phyloP scores from a whole-genome alignment of 35 echinoderm and acorn worm genomes.

The Lytechinus pictus region DNA sequence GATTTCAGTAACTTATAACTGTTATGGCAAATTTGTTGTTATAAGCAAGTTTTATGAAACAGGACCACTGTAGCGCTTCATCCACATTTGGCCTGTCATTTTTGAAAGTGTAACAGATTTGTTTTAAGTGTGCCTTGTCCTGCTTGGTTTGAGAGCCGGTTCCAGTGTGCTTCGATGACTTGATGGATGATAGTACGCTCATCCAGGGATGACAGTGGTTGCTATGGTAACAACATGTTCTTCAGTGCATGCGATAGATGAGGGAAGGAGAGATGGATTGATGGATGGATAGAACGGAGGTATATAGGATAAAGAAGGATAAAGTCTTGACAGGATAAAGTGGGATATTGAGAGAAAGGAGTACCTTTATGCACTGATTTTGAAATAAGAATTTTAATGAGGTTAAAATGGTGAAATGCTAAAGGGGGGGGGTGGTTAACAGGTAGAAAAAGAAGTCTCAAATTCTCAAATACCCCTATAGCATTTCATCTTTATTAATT shows the following conservation, averaged over 20 bases:
- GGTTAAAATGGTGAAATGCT: background rate
- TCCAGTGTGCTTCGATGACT: background rate
- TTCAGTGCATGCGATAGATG: background rate
- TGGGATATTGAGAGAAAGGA: background rate
- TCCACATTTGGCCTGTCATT: too few species aligned
- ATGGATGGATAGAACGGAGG: background rate
- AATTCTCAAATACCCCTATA: too few species aligned
- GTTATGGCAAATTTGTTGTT: too few species aligned
- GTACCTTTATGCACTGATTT: background rate
- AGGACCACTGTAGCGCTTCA: too few species aligned
- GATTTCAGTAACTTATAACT: too few species aligned
- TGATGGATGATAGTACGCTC: background rate
- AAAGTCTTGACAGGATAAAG: too few species aligned
- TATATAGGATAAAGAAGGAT: background rate
- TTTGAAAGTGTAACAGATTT: background rate
- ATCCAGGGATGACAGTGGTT: conserved; percentile 16
- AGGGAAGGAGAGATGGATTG: background rate
- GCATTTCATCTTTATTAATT: too few species aligned
- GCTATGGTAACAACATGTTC: background rate
- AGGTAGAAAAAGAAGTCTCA: too few species aligned
- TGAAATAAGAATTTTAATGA: background rate
- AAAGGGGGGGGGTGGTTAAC: background rate
- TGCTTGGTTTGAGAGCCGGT: background rate
- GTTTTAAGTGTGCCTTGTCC: background rate
- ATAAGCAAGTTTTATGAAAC: too few species aligned